phyloP scores from a whole-genome alignment of 2,113 vertebrate species.

The Tetrax tetrax region DNA sequence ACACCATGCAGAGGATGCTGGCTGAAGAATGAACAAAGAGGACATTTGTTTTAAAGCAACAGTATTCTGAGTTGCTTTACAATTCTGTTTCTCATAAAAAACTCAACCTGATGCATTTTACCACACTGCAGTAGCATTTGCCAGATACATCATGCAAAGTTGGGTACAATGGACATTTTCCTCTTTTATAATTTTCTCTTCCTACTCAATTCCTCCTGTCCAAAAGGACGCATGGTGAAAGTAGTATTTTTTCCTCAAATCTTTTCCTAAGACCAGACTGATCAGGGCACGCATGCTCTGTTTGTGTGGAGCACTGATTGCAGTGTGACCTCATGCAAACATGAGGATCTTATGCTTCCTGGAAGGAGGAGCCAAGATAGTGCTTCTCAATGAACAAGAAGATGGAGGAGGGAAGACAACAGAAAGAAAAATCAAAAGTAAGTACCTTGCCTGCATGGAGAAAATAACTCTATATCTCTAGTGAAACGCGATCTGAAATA shows the following conservation, averaged over 20 bases:
- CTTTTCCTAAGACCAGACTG: background rate
- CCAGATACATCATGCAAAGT: background rate
- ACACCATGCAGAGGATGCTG: background rate
- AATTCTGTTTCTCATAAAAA: background rate
- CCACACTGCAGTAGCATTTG: background rate
- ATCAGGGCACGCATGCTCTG: background rate
- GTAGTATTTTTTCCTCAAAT: background rate
- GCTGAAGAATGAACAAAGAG: background rate
- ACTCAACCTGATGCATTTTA: background rate
- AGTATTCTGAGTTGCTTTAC: background rate
- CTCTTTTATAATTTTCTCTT: background rate
- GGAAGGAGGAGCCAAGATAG: background rate
- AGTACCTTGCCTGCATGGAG: background rate
- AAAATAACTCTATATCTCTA: background rate
- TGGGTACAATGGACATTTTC: background rate
- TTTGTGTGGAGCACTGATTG: background rate
- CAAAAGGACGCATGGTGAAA: background rate
- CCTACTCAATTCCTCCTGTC: background rate
- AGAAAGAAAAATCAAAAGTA: background rate
- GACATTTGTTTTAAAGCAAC: background rate
- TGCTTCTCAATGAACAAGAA: background rate
- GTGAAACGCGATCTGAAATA: background rate
- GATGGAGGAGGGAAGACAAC: background rate
- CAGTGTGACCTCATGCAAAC: background rate
- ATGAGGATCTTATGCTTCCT: background rate